A percentile compares a stretch with the other conserved stretches of the same genome.
Evolutionary conservation across 2,797 vertebrate genomes (phyloP).

Genomic region (Bovichtus variegatus): DNA sequence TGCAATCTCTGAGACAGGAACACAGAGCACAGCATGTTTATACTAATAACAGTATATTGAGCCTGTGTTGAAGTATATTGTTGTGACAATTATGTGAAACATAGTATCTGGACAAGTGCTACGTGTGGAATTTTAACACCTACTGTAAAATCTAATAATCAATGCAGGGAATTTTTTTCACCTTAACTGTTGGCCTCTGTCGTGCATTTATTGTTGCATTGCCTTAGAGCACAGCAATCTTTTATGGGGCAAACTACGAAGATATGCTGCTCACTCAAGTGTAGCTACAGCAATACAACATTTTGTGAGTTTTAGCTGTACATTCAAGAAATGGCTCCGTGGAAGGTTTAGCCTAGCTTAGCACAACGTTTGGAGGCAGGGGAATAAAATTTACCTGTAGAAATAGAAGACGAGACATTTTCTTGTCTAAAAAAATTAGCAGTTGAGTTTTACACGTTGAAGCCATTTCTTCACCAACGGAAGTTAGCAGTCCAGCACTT

Average conservation of each 20-base stretch:
- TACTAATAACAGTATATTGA: slow-evolving; percentile 1
- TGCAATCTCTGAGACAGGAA: slow-evolving; percentile 12
- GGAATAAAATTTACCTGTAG: neutral
- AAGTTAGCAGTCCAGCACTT: neutral
- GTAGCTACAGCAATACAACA: neutral
- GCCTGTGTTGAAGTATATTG: neutral
- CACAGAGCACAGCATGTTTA: neutral
- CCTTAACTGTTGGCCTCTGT: neutral
- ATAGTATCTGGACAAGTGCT: neutral
- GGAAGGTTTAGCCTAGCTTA: neutral
- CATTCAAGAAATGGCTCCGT: neutral
- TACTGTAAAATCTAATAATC: neutral
- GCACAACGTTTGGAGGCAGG: neutral
- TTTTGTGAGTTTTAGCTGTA: neutral
- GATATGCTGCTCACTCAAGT: neutral
- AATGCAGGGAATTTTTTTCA: neutral
- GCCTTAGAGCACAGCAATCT: neutral
- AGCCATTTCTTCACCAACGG: neutral
- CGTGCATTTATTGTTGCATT: neutral
- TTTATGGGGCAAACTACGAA: neutral
- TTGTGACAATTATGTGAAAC: neutral
- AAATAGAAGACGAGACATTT: neutral
- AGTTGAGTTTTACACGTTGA: neutral
- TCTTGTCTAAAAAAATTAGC: neutral
- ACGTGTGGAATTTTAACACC: neutral